Evolutionary conservation across 2,113 vertebrate genomes (phyloP), one percentile per base, ranked within the genome.

Genomic region (Gasterosteus nipponicus): DNA sequence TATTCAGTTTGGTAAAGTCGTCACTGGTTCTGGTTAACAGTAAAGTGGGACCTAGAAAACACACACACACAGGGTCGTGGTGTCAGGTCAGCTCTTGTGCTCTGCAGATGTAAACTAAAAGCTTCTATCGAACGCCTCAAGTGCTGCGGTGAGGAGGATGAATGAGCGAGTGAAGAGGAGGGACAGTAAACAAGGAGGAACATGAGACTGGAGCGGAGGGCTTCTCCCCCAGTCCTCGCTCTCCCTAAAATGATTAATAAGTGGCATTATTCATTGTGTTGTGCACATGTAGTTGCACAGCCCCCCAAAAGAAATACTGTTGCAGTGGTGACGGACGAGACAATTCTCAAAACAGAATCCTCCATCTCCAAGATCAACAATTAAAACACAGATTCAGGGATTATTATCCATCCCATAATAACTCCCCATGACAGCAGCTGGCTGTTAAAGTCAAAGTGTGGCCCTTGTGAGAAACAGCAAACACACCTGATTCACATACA

Each of bases 71-170:
- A 19, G 31, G 77, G 77, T 58, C 38, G 74, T 31, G 65, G 80
- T 88, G 87, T 93, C 89, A 56, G 89, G 80, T 93, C 91, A 90
- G 88, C 90, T 89, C 60, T 42, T 46, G 41, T 82, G 79, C 63
- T 85, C 86, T 89, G 93, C 90, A 93, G 90, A 94, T 93, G 92
- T 94, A 94, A 95, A 95, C 92, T 93, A 94, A 94, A 95, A 94
- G 93, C 93, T 94, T 94, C 63, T 92, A 95, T 94, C 80, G 93
- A 94, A 88, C 74, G 86, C 72, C 63, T 89, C 85, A 82, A 87
- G 73, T 84, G 87, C 87, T 89, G 80, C 49, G 85, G 80, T 81
- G 77, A 82, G 71, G 76, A 77, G 15, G 26, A 33, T 35, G 89
- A 73, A 42, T 14, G 29, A 11, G 35, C 47, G 29, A 22, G 31